A percentile compares a stretch with the other conserved stretches of the same genome.
phyloP scores from a whole-genome alignment of 2,113 vertebrate genomes.

The Phylloscopus trochiloides region DNA sequence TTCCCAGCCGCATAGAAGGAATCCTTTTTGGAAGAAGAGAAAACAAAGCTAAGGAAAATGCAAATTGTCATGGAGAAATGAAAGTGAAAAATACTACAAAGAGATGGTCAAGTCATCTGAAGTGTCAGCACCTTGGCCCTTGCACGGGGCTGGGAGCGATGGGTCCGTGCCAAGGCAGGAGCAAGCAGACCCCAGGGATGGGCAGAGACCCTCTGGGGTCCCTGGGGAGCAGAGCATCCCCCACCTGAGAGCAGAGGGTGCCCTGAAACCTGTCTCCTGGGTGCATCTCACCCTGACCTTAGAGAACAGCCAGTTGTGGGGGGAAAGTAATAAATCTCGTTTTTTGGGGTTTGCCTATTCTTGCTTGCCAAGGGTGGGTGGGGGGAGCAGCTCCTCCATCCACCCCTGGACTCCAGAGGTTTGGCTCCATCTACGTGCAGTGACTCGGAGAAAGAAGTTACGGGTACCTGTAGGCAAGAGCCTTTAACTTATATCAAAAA shows the following conservation, averaged over 20 bases:
- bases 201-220: neutral
- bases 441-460: constrained; percentile 71
- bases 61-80: neutral
- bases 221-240: neutral
- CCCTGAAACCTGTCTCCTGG: neutral
- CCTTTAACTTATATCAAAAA: constrained; percentile 79
- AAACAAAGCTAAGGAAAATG: neutral
- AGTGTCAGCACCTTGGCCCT: neutral
- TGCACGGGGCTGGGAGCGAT: neutral
- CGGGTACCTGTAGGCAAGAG: constrained; percentile 77
- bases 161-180: neutral
- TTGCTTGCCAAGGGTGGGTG: neutral
- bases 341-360: neutral
- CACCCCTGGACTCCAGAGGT: neutral
- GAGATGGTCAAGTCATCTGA: neutral
- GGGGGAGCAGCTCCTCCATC: neutral
- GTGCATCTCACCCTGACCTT: neutral
- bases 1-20: constrained; percentile 29
- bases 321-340: fast-evolving
- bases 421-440: constrained; percentile 66
- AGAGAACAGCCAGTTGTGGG: neutral
- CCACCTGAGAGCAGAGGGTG: neutral
- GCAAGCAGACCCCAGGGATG: neutral
- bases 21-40: constrained; percentile 30
- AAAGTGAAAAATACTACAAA: neutral